phyloP scores from a whole-genome alignment of 2,113 vertebrate genomes.

The Myotis davidii region DNA sequence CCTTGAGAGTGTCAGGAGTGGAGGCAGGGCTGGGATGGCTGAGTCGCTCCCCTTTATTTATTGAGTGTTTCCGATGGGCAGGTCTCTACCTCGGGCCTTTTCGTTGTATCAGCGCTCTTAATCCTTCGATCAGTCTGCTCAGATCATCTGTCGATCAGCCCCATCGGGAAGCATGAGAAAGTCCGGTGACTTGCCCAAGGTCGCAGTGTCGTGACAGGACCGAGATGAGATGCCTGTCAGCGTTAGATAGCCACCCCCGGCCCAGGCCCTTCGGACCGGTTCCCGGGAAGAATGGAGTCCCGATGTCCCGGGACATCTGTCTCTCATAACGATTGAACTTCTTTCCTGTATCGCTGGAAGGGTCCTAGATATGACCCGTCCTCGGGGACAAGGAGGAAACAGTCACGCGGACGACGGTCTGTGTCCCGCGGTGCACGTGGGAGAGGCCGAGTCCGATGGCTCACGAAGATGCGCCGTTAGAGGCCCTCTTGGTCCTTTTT shows the following conservation, averaged over 20 bases:
- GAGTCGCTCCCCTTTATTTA: conserved; percentile 1
- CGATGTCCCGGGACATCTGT: not conserved
- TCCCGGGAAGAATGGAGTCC: conserved; percentile 53
- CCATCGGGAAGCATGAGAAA: not conserved
- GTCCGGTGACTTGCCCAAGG: conserved; percentile 59
- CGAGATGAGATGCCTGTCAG: conserved; percentile 30
- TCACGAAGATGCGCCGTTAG: not conserved
- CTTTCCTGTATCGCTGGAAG: not conserved
- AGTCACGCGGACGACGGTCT: not conserved
- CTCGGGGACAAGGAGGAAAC: not conserved
- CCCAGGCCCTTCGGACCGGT: not conserved
- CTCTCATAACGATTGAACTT: not conserved
- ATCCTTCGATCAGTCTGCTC: conserved; percentile 51
- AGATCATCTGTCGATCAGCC: conserved; percentile 54
- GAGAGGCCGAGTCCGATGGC: not conserved
- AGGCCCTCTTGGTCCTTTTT: not conserved
- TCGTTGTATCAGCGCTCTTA: conserved; percentile 23
- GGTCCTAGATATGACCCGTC: not conserved
- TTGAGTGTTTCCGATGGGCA: conserved; percentile 12
- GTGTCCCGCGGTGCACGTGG: not conserved
- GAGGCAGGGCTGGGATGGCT: not conserved
- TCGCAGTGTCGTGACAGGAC: not conserved
- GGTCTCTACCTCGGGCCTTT: conserved; percentile 42
- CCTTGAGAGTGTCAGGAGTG: not conserved
- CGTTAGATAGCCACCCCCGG: not conserved